Evolutionary conservation across 2,797 vertebrate genomes (phyloP).

Genomic region (Eurystomus glaucurus): DNA sequence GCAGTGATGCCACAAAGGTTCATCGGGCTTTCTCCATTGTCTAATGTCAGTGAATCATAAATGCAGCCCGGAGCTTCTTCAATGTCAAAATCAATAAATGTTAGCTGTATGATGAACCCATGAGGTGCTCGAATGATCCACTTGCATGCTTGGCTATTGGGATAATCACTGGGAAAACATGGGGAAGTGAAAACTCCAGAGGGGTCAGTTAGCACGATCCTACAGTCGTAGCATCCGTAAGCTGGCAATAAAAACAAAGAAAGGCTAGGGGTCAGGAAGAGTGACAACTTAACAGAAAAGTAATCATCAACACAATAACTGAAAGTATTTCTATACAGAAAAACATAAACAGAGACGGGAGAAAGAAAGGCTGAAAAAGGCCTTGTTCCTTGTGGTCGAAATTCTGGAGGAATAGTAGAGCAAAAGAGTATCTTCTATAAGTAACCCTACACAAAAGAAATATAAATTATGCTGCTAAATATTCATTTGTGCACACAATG

Average conservation of each 20-base stretch:
- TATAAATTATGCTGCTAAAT: neutral
- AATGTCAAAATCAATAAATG: constrained; percentile 95
- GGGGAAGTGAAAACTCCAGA: constrained; percentile 92
- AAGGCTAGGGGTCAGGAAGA: constrained; percentile 30
- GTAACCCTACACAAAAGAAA: neutral
- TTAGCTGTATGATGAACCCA: constrained; percentile 94
- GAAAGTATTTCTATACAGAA: neutral
- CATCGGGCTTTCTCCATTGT: constrained; percentile 86
- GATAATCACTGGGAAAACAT: constrained; percentile 93
- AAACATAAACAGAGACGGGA: neutral
- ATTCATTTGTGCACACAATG: neutral
- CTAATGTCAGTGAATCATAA: constrained; percentile 91
- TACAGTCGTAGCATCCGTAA: constrained; percentile 89
- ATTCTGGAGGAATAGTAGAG: neutral
- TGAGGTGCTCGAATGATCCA: constrained; percentile 93
- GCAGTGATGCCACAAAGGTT: constrained; percentile 94
- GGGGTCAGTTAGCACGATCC: constrained; percentile 83
- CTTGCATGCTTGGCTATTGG: constrained; percentile 88
- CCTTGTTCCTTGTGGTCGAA: neutral
- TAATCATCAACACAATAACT: neutral
- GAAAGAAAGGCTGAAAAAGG: neutral
- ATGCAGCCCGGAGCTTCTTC: constrained; percentile 95
- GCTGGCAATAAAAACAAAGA: constrained; percentile 80
- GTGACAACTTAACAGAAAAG: neutral
- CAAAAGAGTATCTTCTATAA: neutral